These are phyloP conservation scores for Epizoanthus fatuus DNA, from an alignment of 92 coral and sea anemone species.

Conservation along the genomic window DNA sequence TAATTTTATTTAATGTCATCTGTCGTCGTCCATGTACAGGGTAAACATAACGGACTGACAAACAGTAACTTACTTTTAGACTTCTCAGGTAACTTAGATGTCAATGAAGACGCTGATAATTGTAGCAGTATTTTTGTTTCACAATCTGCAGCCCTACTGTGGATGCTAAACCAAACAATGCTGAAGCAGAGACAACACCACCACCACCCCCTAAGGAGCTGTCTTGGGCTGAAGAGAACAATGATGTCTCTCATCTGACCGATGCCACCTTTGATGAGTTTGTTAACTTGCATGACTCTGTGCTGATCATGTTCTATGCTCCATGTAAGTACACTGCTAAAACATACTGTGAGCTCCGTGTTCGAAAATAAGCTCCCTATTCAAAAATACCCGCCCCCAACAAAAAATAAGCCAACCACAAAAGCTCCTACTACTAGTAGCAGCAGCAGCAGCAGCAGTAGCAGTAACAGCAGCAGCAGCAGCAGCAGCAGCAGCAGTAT, in stretches of 20 bases:
- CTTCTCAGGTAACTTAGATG: too few species aligned
- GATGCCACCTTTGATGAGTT: slow-evolving; percentile 82
- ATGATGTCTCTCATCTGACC: slow-evolving; percentile 87
- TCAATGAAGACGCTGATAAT: too few species aligned
- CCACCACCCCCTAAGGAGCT: slow-evolving; percentile 66
- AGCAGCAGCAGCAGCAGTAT: too few species aligned
- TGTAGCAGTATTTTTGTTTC: not conserved
- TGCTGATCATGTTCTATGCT: slow-evolving; percentile 96
- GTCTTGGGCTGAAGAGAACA: slow-evolving; percentile 90
- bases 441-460: too few species aligned
- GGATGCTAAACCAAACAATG: slow-evolving; percentile 54
- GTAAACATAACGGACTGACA: too few species aligned
- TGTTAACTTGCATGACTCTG: slow-evolving; percentile 83
- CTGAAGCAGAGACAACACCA: slow-evolving; percentile 57
- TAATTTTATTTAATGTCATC: too few species aligned
- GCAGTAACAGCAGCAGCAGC: too few species aligned
- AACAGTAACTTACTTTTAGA: too few species aligned
- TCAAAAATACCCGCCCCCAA: too few species aligned
- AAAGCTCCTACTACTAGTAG: too few species aligned
- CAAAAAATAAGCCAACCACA: too few species aligned
- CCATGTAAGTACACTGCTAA: slow-evolving; percentile 85
- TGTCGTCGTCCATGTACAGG: too few species aligned
- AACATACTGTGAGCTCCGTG: not conserved
- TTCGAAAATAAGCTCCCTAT: not conserved
- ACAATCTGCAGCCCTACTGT: slow-evolving; percentile 37